A percentile compares a stretch with the other conserved stretches of the same genome.
Evolutionary conservation across 1,140 invertebrate genomes (phyloP).

Genomic region (Armadillidium nasatum): DNA sequence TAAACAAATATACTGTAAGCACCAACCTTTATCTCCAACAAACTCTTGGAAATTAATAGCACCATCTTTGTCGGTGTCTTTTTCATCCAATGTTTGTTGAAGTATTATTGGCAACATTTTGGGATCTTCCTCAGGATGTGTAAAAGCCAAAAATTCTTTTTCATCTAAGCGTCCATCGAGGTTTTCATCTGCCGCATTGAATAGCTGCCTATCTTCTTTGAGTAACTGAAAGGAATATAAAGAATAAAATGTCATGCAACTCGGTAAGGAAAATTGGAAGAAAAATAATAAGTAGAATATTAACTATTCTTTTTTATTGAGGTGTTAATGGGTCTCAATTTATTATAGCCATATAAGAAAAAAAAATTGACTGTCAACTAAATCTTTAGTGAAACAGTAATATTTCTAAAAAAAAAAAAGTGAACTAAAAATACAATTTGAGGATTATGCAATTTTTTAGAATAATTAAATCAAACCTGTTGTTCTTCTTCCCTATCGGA

Average conservation of each 20-base stretch:
- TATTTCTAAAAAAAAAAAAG: too few species aligned
- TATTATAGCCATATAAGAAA: too few species aligned
- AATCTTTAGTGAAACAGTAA: too few species aligned
- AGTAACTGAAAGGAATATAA: constrained; percentile 45
- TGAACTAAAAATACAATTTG: neutral
- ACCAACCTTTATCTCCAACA: constrained; percentile 62
- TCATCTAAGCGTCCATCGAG: constrained; percentile 70
- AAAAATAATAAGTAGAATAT: too few species aligned
- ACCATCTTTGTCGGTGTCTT: constrained; percentile 80
- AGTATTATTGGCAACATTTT: constrained; percentile 80
- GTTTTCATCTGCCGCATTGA: constrained; percentile 78
- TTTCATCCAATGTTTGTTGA: constrained; percentile 72
- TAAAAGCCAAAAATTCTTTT: constrained; percentile 79
- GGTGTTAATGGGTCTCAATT: too few species aligned
- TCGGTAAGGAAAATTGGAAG: too few species aligned
- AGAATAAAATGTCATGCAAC: too few species aligned
- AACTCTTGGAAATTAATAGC: constrained; percentile 76
- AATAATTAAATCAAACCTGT: neutral
- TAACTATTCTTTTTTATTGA: too few species aligned
- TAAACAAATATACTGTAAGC: constrained; percentile 45
- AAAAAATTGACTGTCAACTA: too few species aligned
- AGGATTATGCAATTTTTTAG: too few species aligned
- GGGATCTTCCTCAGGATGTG: constrained; percentile 88
- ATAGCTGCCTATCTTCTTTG: constrained; percentile 76
- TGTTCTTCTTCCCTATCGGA: constrained; percentile 16